Conservation (phyloP, 2,797 vertebrate species). For the Enteromius anoplus region DNA sequence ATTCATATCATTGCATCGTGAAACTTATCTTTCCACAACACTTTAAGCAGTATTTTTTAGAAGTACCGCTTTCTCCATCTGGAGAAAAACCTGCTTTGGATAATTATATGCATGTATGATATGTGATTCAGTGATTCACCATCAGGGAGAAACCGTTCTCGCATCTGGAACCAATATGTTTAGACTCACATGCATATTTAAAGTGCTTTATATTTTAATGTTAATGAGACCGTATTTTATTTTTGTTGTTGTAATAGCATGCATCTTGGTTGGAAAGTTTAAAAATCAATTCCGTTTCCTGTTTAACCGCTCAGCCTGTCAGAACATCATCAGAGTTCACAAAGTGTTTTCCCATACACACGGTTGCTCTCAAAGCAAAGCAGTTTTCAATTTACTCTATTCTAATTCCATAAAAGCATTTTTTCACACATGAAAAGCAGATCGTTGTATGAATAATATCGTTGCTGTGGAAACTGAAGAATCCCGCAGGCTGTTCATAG, state of each 20-base stretch:
- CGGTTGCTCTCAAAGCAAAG: conserved; percentile 29
- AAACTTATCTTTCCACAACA: conserved; percentile 6
- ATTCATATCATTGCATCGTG: not conserved
- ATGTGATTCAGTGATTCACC: not conserved
- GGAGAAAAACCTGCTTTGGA: not conserved
- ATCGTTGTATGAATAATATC: conserved; percentile 61
- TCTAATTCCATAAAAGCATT: conserved; percentile 57
- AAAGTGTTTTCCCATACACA: conserved; percentile 37
- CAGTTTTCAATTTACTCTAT: conserved; percentile 48
- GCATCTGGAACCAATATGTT: not conserved
- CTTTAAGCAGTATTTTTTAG: not conserved
- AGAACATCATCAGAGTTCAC: not conserved
- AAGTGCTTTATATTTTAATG: not conserved
- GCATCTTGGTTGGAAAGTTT: not conserved
- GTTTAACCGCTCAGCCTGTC: not conserved
- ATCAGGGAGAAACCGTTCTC: not conserved
- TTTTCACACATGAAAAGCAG: conserved; percentile 55
- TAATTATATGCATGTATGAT: conserved; percentile 7
- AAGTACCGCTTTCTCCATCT: not conserved
- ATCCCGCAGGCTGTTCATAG: conserved; percentile 61
- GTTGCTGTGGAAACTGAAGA: conserved; percentile 67
- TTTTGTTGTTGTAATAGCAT: not conserved
- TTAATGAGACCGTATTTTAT: not conserved
- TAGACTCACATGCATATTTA: not conserved
- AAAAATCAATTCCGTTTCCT: not conserved